Percentiles rank a stretch among this genome's conserved stretches.
Conservation (phyloP, 2,797 vertebrate genomes). For the Mormyrops attenuatus region DNA sequence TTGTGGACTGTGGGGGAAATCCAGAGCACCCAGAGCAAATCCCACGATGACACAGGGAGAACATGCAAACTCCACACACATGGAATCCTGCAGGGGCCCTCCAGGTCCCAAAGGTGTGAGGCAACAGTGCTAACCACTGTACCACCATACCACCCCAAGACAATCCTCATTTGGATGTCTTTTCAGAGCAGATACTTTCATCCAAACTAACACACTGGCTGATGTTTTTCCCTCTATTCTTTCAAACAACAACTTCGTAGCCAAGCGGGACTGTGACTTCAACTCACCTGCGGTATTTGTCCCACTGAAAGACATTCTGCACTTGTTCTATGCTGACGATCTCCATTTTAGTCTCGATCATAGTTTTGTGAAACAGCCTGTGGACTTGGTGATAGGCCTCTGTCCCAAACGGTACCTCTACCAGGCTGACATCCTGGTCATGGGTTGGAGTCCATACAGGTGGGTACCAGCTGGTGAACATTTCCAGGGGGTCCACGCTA, state of each 20-base stretch:
- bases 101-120: neutral
- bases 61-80: neutral
- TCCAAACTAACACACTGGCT: neutral
- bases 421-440: constrained; percentile 35
- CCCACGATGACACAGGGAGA: neutral
- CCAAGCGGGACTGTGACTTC: neutral
- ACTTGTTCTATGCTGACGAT: constrained; percentile 49
- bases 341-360: constrained; percentile 40
- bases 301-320: constrained; percentile 58
- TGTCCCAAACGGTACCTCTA: constrained; percentile 38
- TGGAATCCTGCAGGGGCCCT: neutral
- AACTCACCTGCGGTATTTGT: constrained; percentile 55
- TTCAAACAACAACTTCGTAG: neutral
- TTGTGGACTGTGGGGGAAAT: neutral
- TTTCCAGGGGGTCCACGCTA: constrained; percentile 44
- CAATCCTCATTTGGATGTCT: neutral
- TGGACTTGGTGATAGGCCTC: constrained; percentile 27
- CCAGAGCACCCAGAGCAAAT: neutral
- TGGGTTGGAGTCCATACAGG: constrained; percentile 40
- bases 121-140: neutral
- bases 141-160: neutral
- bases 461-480: constrained; percentile 53
- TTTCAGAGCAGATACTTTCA: neutral
- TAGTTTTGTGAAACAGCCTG: constrained; percentile 36
- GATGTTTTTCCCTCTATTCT: neutral